phyloP scores from a whole-genome alignment of 2,888 invertebrate species.

The Caenorhabditis macrosperma region DNA sequence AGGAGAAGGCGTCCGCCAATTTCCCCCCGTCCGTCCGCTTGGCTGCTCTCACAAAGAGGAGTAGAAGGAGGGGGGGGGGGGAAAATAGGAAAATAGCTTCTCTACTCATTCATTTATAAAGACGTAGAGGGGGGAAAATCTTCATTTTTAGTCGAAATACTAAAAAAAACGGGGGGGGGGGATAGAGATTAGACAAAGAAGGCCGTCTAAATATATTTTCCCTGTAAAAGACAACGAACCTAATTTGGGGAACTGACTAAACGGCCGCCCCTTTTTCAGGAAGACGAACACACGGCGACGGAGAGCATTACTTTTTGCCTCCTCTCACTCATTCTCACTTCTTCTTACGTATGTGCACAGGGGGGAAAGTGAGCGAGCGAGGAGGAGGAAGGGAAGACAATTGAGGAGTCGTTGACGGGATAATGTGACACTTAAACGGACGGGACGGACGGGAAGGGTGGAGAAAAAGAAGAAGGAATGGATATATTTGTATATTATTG shows the following conservation, averaged over 20 bases:
- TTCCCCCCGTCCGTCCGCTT: not conserved
- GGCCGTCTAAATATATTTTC: no score
- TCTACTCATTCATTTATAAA: no score
- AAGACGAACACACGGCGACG: not conserved
- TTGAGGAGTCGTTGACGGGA: conserved; percentile 43
- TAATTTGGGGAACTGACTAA: no score
- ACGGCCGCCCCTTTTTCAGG: no score
- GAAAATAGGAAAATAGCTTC: no score
- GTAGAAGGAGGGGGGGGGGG: not conserved
- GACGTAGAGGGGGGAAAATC: no score
- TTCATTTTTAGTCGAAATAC: no score
- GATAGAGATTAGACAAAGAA: no score
- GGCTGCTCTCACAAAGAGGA: not conserved
- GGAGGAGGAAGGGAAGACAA: not conserved
- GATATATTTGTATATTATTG: no score
- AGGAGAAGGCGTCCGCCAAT: no score
- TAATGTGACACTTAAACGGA: conserved; percentile 45
- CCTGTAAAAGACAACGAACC: not conserved
- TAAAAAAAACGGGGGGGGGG: no score
- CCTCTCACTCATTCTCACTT: not conserved
- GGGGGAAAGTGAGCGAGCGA: conserved; percentile 3
- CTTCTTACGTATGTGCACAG: not conserved
- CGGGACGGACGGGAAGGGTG: no score
- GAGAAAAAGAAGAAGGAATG: conserved; percentile 4
- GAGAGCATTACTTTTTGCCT: not conserved